Evolutionary conservation across 1,140 invertebrate species (phyloP).

Genomic region (Heterodera schachtii): DNA sequence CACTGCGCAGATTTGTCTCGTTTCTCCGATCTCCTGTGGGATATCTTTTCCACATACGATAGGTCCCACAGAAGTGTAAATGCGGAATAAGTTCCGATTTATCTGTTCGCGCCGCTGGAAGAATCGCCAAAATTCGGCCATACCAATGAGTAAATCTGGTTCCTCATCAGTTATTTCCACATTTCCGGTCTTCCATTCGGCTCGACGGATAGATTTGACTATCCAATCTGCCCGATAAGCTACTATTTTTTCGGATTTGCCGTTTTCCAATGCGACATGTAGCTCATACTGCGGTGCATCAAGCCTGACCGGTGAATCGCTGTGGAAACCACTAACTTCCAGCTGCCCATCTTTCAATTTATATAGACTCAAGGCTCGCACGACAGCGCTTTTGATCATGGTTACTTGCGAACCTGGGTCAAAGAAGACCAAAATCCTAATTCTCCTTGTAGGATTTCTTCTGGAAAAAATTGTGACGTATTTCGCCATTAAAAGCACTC

Average conservation of each 20-base stretch:
- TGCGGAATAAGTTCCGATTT: not conserved
- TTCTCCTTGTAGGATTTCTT: not conserved
- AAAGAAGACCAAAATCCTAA: constrained; percentile 1
- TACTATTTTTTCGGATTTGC: not conserved
- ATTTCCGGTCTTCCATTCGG: not conserved
- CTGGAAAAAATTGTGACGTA: not conserved
- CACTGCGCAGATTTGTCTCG: not conserved
- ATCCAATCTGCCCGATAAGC: constrained; percentile 2
- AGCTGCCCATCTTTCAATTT: not conserved
- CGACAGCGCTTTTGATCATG: not conserved
- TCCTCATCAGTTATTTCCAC: not conserved
- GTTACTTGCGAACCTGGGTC: not conserved
- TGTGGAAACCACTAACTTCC: constrained; percentile 3
- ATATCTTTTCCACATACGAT: constrained; percentile 1
- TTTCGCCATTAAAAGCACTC: not conserved
- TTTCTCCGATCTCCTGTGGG: not conserved
- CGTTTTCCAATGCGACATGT: not conserved
- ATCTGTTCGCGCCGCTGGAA: not conserved
- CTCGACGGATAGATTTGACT: not conserved
- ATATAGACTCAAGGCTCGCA: not conserved
- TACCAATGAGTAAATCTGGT: constrained; percentile 3
- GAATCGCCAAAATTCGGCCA: constrained; percentile 9
- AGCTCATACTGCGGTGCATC: not conserved
- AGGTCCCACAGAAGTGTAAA: constrained; percentile 6
- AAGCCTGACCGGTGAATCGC: not conserved